These are phyloP conservation scores for Drosophila grimshawi DNA, from an alignment of 1,140 invertebrate genomes.

Conservation along the genomic window DNA sequence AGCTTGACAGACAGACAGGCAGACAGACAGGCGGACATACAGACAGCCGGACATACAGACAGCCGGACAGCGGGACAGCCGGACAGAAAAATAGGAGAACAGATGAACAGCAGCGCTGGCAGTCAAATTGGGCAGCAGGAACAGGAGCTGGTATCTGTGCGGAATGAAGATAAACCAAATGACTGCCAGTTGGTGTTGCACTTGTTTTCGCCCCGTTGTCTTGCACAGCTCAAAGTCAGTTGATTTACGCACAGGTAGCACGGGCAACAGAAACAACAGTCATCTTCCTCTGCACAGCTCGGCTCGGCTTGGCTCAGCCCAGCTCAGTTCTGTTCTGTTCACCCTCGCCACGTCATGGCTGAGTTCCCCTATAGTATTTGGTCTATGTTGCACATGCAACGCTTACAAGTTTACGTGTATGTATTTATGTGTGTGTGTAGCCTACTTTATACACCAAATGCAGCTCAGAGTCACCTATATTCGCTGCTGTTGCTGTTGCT, in stretches of 20 bases:
- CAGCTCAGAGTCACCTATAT: constrained; percentile 71
- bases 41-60: neutral
- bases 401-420: constrained; percentile 5
- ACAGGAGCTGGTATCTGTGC: neutral
- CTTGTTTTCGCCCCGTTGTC: constrained; percentile 13
- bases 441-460: constrained; percentile 54
- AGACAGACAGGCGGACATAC: constrained; percentile 18
- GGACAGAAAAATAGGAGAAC: too few species aligned
- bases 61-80: neutral
- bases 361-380: constrained; percentile 42
- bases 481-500: constrained; percentile 23
- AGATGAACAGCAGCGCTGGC: too few species aligned
- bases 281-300: constrained; percentile 30
- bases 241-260: constrained; percentile 39
- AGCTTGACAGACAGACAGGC: constrained; percentile 49
- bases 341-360: constrained; percentile 49
- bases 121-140: neutral
- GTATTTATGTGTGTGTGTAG: constrained; percentile 33
- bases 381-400: constrained; percentile 61
- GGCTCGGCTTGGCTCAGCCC: neutral
- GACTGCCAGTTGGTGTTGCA: constrained; percentile 20
- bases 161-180: neutral
- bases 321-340: constrained; percentile 20
- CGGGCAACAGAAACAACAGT: constrained; percentile 13
- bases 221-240: constrained; percentile 38